These are phyloP conservation scores for Numenius phaeopus DNA, from an alignment of 2,797 vertebrate genomes.

Conservation along the genomic window DNA sequence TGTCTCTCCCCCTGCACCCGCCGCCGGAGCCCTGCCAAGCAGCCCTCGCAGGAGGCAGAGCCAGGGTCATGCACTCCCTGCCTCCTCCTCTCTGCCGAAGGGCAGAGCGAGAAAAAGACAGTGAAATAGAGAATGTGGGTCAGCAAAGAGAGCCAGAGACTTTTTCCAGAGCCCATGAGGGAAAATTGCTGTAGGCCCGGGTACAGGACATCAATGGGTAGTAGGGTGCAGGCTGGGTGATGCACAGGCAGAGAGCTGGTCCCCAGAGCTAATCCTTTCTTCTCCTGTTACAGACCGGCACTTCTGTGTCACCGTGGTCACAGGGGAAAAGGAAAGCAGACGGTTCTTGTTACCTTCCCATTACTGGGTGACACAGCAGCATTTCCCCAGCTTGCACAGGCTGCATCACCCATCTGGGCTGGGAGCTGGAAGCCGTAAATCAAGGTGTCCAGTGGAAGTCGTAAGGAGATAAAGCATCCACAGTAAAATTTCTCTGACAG, in stretches of 20 bases:
- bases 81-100: background rate
- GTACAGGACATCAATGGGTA: rapidly evolving
- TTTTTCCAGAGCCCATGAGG: background rate
- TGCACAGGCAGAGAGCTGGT: background rate
- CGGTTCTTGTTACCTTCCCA: background rate
- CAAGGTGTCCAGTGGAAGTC: background rate
- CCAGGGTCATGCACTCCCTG: background rate
- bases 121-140: background rate
- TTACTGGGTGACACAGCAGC: background rate
- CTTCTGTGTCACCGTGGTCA: background rate
- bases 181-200: rapidly evolving
- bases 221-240: background rate
- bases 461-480: conserved; percentile 32
- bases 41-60: background rate
- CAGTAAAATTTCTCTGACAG: conserved; percentile 64
- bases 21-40: background rate
- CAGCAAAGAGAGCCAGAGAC: background rate
- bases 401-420: background rate
- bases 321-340: background rate
- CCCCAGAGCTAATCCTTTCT: background rate
- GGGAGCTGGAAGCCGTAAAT: conserved; percentile 46
- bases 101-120: background rate
- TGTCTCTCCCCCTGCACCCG: rapidly evolving
- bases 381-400: background rate
- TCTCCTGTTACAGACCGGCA: background rate